A percentile compares a stretch with the other conserved stretches of the same genome.
These are phyloP conservation scores for Pogonomyrmex barbatus DNA, from an alignment of 1,140 invertebrate genomes.

Conservation along the genomic window DNA sequence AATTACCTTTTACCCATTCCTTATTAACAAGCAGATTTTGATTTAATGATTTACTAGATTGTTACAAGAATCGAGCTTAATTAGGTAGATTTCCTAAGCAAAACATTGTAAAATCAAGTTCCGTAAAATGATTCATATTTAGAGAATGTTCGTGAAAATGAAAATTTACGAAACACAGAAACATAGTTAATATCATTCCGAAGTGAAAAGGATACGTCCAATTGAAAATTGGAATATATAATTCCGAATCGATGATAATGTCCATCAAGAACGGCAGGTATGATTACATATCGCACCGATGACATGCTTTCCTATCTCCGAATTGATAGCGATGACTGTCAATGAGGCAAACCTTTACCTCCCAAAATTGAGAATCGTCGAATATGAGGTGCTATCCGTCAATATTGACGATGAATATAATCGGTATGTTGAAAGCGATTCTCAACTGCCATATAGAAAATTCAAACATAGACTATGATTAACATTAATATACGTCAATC, in stretches of 20 bases:
- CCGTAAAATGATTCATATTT: background rate
- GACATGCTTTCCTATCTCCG: slow-evolving; percentile 42
- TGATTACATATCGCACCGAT: slow-evolving; percentile 17
- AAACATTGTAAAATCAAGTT: background rate
- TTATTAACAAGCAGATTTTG: slow-evolving; percentile 2
- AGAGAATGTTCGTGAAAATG: background rate
- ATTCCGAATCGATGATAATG: slow-evolving; percentile 33
- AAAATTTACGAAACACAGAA: background rate
- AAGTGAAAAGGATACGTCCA: background rate
- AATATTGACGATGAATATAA: slow-evolving; percentile 50
- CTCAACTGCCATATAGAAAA: slow-evolving; percentile 21
- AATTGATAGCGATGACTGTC: slow-evolving; percentile 56
- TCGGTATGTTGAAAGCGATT: slow-evolving; percentile 16
- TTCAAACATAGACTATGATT: background rate
- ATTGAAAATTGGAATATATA: slow-evolving; percentile 43
- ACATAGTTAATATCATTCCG: background rate
- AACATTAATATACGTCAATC: slow-evolving; percentile 38
- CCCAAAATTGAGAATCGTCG: slow-evolving; percentile 27
- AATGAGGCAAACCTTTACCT: slow-evolving; percentile 36
- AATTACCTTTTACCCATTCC: slow-evolving; percentile 50
- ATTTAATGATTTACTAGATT: background rate
- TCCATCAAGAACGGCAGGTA: slow-evolving; percentile 15
- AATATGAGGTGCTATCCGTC: slow-evolving; percentile 33
- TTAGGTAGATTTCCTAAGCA: background rate
- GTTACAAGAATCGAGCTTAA: background rate